Evolutionary conservation across 2,113 vertebrate genomes (phyloP).

Genomic region (Cynocephalus volans): DNA sequence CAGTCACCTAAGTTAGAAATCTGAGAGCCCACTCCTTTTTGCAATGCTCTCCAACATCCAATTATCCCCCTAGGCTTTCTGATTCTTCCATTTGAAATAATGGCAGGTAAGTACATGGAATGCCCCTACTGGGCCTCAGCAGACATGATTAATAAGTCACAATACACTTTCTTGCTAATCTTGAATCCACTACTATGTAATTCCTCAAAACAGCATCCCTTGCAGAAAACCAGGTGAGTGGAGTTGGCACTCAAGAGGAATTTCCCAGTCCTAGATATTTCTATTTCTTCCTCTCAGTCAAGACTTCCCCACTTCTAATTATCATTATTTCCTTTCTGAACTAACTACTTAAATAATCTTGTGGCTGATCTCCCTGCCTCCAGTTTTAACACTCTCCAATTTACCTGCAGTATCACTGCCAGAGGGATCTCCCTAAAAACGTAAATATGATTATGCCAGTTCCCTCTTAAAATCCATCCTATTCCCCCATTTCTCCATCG

Average conservation of each 20-base stretch:
- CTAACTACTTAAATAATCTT: neutral
- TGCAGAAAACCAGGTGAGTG: no score
- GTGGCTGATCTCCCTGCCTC: neutral
- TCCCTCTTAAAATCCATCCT: neutral
- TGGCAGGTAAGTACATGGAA: neutral
- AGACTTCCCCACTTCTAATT: neutral
- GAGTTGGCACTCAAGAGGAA: neutral
- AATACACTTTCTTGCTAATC: neutral
- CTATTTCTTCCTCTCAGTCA: neutral
- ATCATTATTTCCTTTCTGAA: constrained; percentile 6
- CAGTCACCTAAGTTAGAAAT: neutral
- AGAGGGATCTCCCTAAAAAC: neutral
- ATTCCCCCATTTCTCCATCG: no score
- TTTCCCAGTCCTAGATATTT: neutral
- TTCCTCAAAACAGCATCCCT: neutral
- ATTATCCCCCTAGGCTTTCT: neutral
- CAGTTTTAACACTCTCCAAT: neutral
- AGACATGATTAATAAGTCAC: neutral
- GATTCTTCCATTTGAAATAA: constrained; percentile 13
- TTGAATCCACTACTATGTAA: neutral
- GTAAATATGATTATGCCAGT: neutral
- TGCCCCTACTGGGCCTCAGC: neutral
- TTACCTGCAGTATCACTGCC: neutral
- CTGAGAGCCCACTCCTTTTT: neutral
- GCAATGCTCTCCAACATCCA: neutral